These are phyloP conservation scores for Lomographa bimaculata DNA, from an alignment of 2,888 invertebrate species.

Conservation along the genomic window DNA sequence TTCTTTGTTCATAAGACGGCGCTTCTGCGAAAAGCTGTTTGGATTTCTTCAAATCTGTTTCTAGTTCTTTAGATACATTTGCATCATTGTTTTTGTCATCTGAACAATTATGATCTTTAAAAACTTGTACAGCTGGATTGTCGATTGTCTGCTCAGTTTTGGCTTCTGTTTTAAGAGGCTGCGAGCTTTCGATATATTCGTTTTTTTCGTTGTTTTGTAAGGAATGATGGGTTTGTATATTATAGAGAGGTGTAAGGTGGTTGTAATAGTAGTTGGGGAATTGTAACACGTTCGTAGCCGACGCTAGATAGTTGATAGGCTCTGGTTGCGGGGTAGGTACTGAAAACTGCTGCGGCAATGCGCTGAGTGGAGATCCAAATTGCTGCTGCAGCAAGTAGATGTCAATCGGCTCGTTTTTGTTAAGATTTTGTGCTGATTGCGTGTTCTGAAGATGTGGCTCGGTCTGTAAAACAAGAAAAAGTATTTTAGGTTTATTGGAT, in stretches of 20 bases:
- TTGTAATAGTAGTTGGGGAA: slow-evolving; percentile 22
- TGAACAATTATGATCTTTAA: slow-evolving; percentile 68
- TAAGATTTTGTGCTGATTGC: slow-evolving; percentile 9
- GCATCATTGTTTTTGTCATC: slow-evolving; percentile 40
- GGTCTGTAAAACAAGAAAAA: slow-evolving; percentile 30
- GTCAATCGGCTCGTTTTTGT: slow-evolving; percentile 44
- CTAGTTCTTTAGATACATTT: slow-evolving; percentile 38
- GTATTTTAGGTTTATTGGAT: too few species aligned
- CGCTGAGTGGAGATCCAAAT: slow-evolving; percentile 37
- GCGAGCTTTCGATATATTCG: slow-evolving; percentile 22
- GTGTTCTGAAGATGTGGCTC: slow-evolving; percentile 17
- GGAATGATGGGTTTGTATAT: slow-evolving; percentile 43
- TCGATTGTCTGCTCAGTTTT: slow-evolving; percentile 43
- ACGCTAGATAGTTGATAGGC: slow-evolving; percentile 38
- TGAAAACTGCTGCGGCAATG: too few species aligned
- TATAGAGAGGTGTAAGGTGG: slow-evolving; percentile 43
- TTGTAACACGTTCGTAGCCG: slow-evolving; percentile 20
- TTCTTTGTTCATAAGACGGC: slow-evolving; percentile 46
- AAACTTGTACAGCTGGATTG: slow-evolving; percentile 61
- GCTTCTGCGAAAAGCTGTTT: slow-evolving; percentile 47
- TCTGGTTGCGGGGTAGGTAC: slow-evolving; percentile 27
- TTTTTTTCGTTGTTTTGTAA: slow-evolving; percentile 15
- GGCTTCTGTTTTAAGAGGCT: slow-evolving; percentile 53
- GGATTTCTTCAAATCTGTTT: slow-evolving; percentile 45
- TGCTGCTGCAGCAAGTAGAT: slow-evolving; percentile 62